Base-by-base conservation (phyloP, 1,140 invertebrate genomes). In the Bactericera cockerelli region DNA sequence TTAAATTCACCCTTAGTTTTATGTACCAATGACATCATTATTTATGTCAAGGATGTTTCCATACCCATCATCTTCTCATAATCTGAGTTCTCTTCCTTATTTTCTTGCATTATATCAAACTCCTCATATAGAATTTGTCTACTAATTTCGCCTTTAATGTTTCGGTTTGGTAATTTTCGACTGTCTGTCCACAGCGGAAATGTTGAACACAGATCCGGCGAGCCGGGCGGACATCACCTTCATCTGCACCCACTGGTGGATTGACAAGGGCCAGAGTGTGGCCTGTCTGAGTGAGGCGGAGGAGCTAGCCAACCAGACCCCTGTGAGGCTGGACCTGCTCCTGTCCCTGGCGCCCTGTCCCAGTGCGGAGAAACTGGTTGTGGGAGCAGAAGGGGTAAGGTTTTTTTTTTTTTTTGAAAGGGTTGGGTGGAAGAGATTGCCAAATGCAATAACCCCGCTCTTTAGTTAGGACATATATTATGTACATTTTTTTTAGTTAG, bases 211-310 rank as follows among this genome's bases (percentile, higher is more conserved):
- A 0, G 87, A 89, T 68, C 91, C 94, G 0, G 74, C 80, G 16
- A 82, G 87, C 67, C 76, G 96, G 65, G 91, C 94, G 4, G 89
- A 88, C 63, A 93, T 99, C 62, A 84, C 88, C 63, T 90, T 91
- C 70, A 94, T 98, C 38, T 95, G 94, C 68, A 81, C 81, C 22
- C 90, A 99, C 75, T 89, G 89, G 87, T 89, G 86, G 86, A 82
- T 98, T 39, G 97, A 98, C 73, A 78, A 87, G 63, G 88, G 84
- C 10, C 90, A 89, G 66, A 80, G 84, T 56, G 62, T 56, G 11
- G 86, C 81, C 38, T 93, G 93, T 70, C 74, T 93, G 53, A 86
- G 88, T 58, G 79, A 89, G 59, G 87, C 90, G 0, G 88, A 93
- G 71, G 84, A 90, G 63, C 70, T 94, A 62, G 89, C 90, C 2